Base-by-base conservation (phyloP, 2,113 vertebrate species). In the Taxidea taxus region DNA sequence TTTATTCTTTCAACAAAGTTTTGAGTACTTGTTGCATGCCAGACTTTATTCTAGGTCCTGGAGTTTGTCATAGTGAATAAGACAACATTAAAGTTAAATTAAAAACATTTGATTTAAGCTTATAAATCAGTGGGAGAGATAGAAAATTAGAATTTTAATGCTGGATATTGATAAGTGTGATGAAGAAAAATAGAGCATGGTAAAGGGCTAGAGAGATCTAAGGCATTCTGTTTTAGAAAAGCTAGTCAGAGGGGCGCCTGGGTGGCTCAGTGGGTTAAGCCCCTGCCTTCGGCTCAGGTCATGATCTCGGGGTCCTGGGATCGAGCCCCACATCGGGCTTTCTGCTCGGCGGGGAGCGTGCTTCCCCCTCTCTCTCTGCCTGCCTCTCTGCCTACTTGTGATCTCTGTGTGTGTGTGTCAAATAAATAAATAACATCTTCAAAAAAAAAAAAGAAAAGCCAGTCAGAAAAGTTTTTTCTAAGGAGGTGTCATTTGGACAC, bases 151-250 rank as follows among this genome's bases (percentile, higher is more conserved):
- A 78, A 56, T 70, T 70, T 54, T 47, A 56, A 90, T 95, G 37
- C 78, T 88, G 39, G 37, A 31, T 95, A 54, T 88, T 91, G 77
- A 29, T 83, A 58, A 75, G 49, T 27, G 31, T 70, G 75, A 77
- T 77, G 87, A 91, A 78, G 56, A 86, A 90, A 84, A 78, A 60
- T 49, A 90, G 54, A 66, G 34, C 86, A 90, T 29, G 39, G 27
- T 80, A 70, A 62, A 62, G 31, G 14, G 58, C 37, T 74, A 83
- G 29, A 83, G 58, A 87, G 49, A 72, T 39, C 9, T 15, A 88
- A 97, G 37, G 27, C 31, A 88, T 56, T 72, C 75, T 91, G 29
- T 90, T 90, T 90, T 44, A 64, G 77, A 87, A 91, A 84, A 23
- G 70, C 14, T 25, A 44, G 16, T 81, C 62, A 37, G 54, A 49